Base-by-base conservation (phyloP, 1,140 invertebrate genomes). In the Cotesia vestalis region DNA sequence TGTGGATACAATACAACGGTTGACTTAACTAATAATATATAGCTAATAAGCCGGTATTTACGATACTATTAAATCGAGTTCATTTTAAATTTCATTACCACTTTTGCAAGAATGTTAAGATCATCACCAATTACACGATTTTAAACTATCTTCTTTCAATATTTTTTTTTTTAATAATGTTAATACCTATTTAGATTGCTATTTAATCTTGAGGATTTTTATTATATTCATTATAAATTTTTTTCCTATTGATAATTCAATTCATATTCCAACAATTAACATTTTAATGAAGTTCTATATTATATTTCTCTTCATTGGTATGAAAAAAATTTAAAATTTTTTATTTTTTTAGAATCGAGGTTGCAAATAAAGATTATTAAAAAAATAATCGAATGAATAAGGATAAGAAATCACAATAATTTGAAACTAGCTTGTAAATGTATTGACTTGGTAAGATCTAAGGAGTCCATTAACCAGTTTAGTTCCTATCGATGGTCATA, bases 381-480 rank as follows among this genome's bases (percentile, higher is more conserved):
- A 59, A 40, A 40, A 52, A 66, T 9, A 72, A 72, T 67, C 11
- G 34, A 55, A 17, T 53, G 6, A 8, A 11, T 46, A 46, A 46
- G 40, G 14, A 11, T 46, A 46, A 46, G 40, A 46, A 46, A 46
- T 46, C 8, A 53, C 53, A 20, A 51, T 27, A 67, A 67, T 72
- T 67, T 66, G 1, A 60, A 52, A 67, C 35, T 55, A 61, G 52
- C 64, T 61, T 55, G 63, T 72, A 67, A 72, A 72, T 67, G 71
- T 66, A 69, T 69, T 35, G 62, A 72, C 63, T 72, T 36, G 53
- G 35, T 59, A 46, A 14, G 27, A 51, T 20, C 12, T 34, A 27
- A 40, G 52, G 40, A 72, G 64, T 72, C 55, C 63, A 72, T 72
- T 72, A 72, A 72, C 71, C 70, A 60, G 52, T 72, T 72, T 53